Evolutionary conservation across 2,888 invertebrate genomes (phyloP), one percentile per base, ranked within the genome.

Genomic region (Laothoe populi): DNA sequence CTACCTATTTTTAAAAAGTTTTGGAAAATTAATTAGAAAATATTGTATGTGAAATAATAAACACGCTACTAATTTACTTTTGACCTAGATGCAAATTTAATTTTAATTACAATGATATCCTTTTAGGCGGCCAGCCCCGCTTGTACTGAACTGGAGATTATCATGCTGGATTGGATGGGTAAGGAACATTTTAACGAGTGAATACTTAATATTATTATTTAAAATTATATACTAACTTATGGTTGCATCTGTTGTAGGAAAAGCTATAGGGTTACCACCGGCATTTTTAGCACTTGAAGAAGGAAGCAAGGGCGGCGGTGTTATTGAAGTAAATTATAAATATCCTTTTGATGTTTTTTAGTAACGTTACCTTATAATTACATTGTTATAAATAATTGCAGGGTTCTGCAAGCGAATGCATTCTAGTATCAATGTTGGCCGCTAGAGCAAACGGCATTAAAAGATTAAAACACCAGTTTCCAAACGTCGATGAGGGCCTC

Each of bases 351-450:
- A 13, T 44, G 0, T 42, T 24, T 13, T 1, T 59, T 4, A 10
- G n/a, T 44, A 23, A 42, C 5, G 24, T 42, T 40, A 38, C 13
- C 7, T 0, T 35, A 48, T 4, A 35, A 13, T 49, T 48, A 19
- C 5, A 23, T 46, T 24, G n/a, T n/a, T 2, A 31, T 60, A n/a
- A 26, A 4, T 21, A 24, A 48, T 38, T 67, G 0, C 83, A 99
- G 98, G 97, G 98, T 5, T 98, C 98, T 0, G 99, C 99, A 5
- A 99, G 98, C 77, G 99, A 99, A 86, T 98, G 98, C 82, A 95
- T 99, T 61, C 93, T 99, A 65, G 98, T 99, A 10, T 96, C 96
- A 45, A 96, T 99, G 96, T 84, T 99, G 68, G 98, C 98, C 0
- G 99, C 99, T 0, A 93, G 99, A 74, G 97, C 97, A 16, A 97